phyloP scores from a whole-genome alignment of 2,888 invertebrate species.

The Saturnia pavonia region DNA sequence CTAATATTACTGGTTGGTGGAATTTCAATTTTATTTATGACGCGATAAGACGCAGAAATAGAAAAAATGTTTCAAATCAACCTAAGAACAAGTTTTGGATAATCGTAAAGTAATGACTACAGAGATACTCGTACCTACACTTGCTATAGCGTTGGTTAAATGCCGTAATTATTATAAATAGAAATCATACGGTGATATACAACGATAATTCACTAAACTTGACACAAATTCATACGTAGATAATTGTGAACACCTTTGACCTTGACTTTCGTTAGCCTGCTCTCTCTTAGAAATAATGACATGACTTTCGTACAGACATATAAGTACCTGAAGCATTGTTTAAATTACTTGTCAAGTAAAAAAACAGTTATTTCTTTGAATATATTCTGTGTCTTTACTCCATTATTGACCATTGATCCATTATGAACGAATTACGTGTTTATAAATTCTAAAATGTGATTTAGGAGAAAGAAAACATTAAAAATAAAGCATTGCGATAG shows the following conservation, averaged over 20 bases:
- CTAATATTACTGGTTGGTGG: constrained; percentile 25
- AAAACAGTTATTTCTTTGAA: not conserved
- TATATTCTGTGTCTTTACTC: too few relatives aligned
- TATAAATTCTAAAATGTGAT: not conserved
- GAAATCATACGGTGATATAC: constrained; percentile 49
- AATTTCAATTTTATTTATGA: constrained; percentile 29
- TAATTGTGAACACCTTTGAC: constrained; percentile 57
- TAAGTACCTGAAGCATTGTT: not conserved
- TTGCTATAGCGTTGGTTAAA: constrained; percentile 29
- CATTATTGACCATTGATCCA: not conserved
- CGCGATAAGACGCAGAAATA: constrained; percentile 22
- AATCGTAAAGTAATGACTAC: constrained; percentile 53
- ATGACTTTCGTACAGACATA: constrained; percentile 3
- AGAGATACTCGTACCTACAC: constrained; percentile 37
- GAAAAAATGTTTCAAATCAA: not conserved
- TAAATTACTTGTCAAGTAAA: not conserved
- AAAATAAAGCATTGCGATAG: too few relatives aligned
- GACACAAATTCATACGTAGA: constrained; percentile 45
- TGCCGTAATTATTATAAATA: constrained; percentile 34
- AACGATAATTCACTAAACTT: constrained; percentile 44
- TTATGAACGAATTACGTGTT: not conserved
- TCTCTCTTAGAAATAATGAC: constrained; percentile 27
- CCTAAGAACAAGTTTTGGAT: constrained; percentile 24
- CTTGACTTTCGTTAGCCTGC: constrained; percentile 40
- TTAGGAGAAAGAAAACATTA: too few relatives aligned